These are phyloP conservation scores for Chloroceryle aenea DNA, from an alignment of 2,113 vertebrate species.

Conservation along the genomic window DNA sequence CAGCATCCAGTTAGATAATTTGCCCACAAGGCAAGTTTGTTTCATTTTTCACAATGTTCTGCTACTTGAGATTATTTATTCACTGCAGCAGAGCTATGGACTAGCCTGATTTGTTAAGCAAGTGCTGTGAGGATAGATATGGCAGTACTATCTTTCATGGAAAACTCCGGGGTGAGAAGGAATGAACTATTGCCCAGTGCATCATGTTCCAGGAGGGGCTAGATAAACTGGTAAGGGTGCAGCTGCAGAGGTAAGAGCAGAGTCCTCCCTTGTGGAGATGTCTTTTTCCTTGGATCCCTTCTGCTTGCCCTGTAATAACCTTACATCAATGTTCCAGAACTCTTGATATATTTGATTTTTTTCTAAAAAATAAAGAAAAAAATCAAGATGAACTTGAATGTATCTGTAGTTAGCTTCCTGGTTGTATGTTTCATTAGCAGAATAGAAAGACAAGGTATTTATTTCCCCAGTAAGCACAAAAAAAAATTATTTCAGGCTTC, in stretches of 20 bases:
- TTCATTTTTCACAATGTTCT: slow-evolving; percentile 56
- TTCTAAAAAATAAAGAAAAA: not conserved
- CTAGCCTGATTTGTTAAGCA: slow-evolving; percentile 26
- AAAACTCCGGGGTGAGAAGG: not conserved
- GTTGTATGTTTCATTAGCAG: not conserved
- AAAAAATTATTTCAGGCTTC: not conserved
- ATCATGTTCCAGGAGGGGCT: slow-evolving; percentile 5
- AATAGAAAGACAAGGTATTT: not conserved
- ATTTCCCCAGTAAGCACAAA: not conserved
- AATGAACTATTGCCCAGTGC: not conserved
- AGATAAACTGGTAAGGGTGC: not conserved
- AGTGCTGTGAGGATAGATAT: not conserved
- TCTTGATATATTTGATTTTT: not conserved
- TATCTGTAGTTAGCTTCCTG: not conserved
- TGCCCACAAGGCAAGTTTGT: slow-evolving; percentile 41
- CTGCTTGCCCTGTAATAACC: not conserved
- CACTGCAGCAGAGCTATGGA: slow-evolving; percentile 47
- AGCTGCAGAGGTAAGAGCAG: slow-evolving; percentile 50
- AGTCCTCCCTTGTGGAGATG: not conserved
- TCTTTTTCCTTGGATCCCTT: not conserved
- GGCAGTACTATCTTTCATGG: not conserved
- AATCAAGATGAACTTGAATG: not conserved
- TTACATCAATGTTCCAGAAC: not conserved
- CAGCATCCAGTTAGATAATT: slow-evolving; percentile 59
- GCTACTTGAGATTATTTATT: slow-evolving; percentile 66